Percentiles rank a stretch among this genome's conserved stretches.
Evolutionary conservation across 2,113 vertebrate species (phyloP).

Genomic region (Genyomyrus donnyi): DNA sequence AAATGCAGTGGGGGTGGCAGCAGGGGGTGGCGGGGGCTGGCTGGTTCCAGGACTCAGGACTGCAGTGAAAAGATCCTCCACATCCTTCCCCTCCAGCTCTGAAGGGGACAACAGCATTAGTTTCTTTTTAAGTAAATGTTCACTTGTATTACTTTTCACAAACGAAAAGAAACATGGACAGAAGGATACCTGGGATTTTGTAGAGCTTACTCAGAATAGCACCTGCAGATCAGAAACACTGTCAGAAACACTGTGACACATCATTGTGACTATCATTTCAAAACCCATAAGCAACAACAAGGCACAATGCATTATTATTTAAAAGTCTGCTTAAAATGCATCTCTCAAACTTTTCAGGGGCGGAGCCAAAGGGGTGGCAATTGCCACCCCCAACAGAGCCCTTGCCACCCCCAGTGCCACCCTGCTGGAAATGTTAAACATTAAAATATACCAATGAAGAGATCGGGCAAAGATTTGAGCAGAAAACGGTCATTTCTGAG

Average conservation of each 20-base stretch:
- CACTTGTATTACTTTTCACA: background rate
- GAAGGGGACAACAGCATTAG: background rate
- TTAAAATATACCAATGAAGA: too few species aligned
- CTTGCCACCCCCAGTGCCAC: too few species aligned
- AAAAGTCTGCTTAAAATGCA: background rate
- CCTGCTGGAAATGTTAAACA: too few species aligned
- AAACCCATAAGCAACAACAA: background rate
- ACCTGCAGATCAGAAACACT: conserved; percentile 57
- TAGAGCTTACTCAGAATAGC: conserved; percentile 88
- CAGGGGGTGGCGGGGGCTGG: conserved; percentile 53
- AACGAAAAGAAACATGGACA: background rate
- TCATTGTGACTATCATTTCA: background rate
- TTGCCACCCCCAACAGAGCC: too few species aligned
- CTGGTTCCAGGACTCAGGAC: conserved; percentile 77
- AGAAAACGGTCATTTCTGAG: too few species aligned
- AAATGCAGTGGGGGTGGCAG: conserved; percentile 30
- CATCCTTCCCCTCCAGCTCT: conserved; percentile 94
- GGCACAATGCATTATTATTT: background rate
- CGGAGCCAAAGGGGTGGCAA: too few species aligned
- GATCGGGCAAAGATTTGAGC: too few species aligned
- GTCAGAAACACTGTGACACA: background rate
- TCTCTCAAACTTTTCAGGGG: background rate
- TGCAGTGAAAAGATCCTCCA: conserved; percentile 92
- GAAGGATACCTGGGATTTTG: conserved; percentile 88
- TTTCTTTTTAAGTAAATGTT: background rate